Conservation (phyloP, 2,113 vertebrate genomes). For the Vombatus ursinus region DNA sequence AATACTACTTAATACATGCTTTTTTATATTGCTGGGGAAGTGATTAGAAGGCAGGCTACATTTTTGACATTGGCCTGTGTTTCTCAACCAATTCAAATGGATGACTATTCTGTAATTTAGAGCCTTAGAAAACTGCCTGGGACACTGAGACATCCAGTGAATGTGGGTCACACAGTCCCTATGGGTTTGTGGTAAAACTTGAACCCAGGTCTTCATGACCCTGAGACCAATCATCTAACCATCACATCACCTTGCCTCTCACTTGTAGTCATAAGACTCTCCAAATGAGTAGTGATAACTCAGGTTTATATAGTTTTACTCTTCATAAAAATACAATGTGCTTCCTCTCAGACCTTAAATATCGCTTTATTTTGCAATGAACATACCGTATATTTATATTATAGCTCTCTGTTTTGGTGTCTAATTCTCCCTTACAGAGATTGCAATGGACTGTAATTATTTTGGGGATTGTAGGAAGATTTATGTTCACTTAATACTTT, state of each 20-base stretch:
- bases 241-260: not conserved
- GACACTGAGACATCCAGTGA: not conserved
- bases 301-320: not conserved
- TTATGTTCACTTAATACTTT: slow-evolving; percentile 12
- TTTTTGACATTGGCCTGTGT: not conserved
- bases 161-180: not conserved
- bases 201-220: not conserved
- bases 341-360: not conserved
- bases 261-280: not conserved
- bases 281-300: not conserved
- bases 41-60: not conserved
- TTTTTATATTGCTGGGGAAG: not conserved
- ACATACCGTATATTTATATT: not conserved
- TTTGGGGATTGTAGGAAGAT: slow-evolving; percentile 2
- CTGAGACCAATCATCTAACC: not conserved
- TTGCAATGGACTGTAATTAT: not conserved
- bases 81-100: not conserved
- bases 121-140: not conserved
- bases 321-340: slow-evolving; percentile 2
- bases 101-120: not conserved
- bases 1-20: not conserved
- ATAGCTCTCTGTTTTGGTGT: not conserved
- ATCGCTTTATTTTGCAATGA: not conserved
- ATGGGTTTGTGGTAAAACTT: not conserved
- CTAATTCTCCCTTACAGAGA: not conserved